Base-by-base conservation (phyloP, 2,113 vertebrate genomes). In the Chaetorhynchus papuensis region DNA sequence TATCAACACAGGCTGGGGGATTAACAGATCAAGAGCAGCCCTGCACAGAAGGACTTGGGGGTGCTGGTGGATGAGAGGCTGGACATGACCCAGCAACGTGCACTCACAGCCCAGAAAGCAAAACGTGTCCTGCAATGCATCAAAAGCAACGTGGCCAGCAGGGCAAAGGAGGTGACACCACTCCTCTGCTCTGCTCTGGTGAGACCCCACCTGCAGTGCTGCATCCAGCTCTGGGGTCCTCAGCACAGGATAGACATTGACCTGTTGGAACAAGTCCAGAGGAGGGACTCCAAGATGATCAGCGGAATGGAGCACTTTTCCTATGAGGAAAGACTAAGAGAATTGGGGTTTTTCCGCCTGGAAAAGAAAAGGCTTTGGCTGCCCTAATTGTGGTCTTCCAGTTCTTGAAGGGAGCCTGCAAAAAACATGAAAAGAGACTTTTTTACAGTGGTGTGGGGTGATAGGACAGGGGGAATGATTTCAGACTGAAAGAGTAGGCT, bases 111-210 rank as follows among this genome's bases (percentile, higher is more conserved):
- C 0, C 50, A 80, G 42, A 56, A 42, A 56, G 20, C 4, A 13
- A 50, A 11, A 1, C 7, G 2, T 59, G 19, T n/a, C 37, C 52
- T 37, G 22, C 4, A 4, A 9, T 66, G 8, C 13, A 28, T 8
- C 28, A 24, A 59, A 66, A 59, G 18, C 13, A 44, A 6, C 0
- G 0, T 39, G 33, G 13, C 4, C 57, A 35, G 9, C 16, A 71
- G 14, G 31, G 21, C 6, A 9, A 80, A 17, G 30, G 35, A 71
- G 35, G 17, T 22, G 14, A 27, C 12, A 22, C 26, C 35, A 7
- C 8, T 11, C 21, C 9, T 64, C 30, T 49, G 4, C 21, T 54
- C 23, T 26, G 27, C 22, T 72, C 14, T 56, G 3, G 8, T 47
- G 26, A 41, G 26, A 39, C 7, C 15, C 28, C 24, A 22, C 16